Evolutionary conservation across 1,140 invertebrate genomes (phyloP).

Genomic region (Drosophila oshimai): DNA sequence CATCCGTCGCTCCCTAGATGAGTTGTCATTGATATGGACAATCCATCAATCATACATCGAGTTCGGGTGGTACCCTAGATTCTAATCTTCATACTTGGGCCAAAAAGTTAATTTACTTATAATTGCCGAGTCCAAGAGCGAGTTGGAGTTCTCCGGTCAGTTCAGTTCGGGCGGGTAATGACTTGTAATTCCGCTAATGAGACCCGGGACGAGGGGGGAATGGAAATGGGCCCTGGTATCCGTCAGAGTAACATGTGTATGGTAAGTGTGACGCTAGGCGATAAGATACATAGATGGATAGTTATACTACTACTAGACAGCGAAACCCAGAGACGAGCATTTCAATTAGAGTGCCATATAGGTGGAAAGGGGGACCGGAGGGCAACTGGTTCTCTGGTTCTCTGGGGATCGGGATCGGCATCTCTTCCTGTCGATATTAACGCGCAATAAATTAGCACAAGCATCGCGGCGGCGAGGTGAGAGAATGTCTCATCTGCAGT

Average conservation of each 20-base stretch:
- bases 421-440: slow-evolving; percentile 78
- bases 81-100: slow-evolving; percentile 60
- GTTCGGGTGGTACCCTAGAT: slow-evolving; percentile 50
- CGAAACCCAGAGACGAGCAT: slow-evolving; percentile 31
- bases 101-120: slow-evolving; percentile 82
- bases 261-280: slow-evolving; percentile 64
- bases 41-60: slow-evolving; percentile 76
- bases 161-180: slow-evolving; percentile 63
- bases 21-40: slow-evolving; percentile 70
- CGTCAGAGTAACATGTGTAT: slow-evolving; percentile 35
- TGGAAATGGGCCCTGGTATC: slow-evolving; percentile 11
- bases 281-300: slow-evolving; percentile 49
- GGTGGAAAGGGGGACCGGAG: not conserved
- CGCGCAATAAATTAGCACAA: slow-evolving; percentile 82
- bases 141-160: slow-evolving; percentile 28
- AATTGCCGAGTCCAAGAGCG: slow-evolving; percentile 63
- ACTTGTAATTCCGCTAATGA: slow-evolving; percentile 82
- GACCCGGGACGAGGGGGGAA: slow-evolving; percentile 14
- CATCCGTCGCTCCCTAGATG: slow-evolving; percentile 23
- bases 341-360: slow-evolving; percentile 55
- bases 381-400: slow-evolving; percentile 8
- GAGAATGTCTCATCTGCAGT: slow-evolving; percentile 44
- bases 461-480: slow-evolving; percentile 56
- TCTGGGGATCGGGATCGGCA: slow-evolving; percentile 12
- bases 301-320: no score